Evolutionary conservation across 2,113 vertebrate genomes (phyloP).

Genomic region (Saguinus midas): DNA sequence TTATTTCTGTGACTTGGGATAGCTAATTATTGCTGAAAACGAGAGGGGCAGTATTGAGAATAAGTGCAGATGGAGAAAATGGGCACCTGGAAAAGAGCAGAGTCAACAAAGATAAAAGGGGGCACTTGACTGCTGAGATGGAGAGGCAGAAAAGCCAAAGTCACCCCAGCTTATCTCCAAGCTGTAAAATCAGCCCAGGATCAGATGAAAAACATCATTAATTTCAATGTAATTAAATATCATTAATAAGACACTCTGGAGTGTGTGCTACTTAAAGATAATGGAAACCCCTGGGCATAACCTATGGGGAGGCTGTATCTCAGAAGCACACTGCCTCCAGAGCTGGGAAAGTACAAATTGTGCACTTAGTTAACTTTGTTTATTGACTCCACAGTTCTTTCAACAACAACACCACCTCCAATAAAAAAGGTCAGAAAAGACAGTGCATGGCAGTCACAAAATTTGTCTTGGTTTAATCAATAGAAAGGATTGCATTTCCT

Average conservation of each 20-base stretch:
- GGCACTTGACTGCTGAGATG: slow-evolving; percentile 53
- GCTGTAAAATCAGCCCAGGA: slow-evolving; percentile 73
- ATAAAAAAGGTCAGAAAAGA: slow-evolving; percentile 58
- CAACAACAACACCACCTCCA: not conserved
- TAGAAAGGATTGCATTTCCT: slow-evolving; percentile 49
- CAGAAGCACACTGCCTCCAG: slow-evolving; percentile 53
- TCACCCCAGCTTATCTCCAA: slow-evolving; percentile 70
- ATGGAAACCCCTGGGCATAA: slow-evolving; percentile 76
- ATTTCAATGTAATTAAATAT: slow-evolving; percentile 84
- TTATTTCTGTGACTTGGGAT: not conserved
- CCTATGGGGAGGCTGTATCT: slow-evolving; percentile 72
- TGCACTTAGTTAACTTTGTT: slow-evolving; percentile 72
- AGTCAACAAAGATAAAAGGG: slow-evolving; percentile 64
- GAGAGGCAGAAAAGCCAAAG: slow-evolving; percentile 66
- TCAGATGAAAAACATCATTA: slow-evolving; percentile 81
- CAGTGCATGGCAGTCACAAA: slow-evolving; percentile 39
- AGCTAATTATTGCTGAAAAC: slow-evolving; percentile 50
- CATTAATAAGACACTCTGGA: slow-evolving; percentile 82
- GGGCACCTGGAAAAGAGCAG: slow-evolving; percentile 36
- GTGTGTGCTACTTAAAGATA: slow-evolving; percentile 80
- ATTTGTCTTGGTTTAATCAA: slow-evolving; percentile 32
- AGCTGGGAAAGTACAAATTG: slow-evolving; percentile 60
- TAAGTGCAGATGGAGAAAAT: not conserved
- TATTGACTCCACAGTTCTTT: slow-evolving; percentile 53
- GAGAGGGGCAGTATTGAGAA: not conserved